Conservation (phyloP, 2,113 vertebrate species). For the Eclectus roratus region DNA sequence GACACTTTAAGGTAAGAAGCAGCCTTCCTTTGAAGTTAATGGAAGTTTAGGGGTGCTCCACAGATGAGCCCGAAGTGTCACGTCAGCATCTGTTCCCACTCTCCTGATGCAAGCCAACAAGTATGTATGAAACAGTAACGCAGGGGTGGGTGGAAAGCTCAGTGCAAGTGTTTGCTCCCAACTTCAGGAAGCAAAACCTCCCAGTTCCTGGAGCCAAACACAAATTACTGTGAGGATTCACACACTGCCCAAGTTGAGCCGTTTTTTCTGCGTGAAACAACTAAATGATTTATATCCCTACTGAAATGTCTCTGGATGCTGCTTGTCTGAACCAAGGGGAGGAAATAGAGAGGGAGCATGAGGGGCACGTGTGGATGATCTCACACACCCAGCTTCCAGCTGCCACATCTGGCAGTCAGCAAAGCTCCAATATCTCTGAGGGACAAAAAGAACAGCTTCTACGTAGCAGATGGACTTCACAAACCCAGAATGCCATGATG, state of each 20-base stretch:
- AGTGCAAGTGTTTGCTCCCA: neutral
- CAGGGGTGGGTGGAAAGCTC: neutral
- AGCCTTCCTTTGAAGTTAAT: neutral
- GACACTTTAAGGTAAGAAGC: neutral
- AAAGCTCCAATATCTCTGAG: neutral
- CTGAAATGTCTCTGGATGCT: neutral
- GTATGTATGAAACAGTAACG: neutral
- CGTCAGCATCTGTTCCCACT: neutral
- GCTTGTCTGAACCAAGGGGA: neutral
- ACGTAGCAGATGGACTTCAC: neutral
- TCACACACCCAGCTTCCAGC: slow-evolving; percentile 27
- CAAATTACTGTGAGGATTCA: neutral
- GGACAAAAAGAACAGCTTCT: neutral
- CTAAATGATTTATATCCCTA: neutral
- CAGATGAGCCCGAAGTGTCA: neutral
- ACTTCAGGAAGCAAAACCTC: neutral
- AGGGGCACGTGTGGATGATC: slow-evolving; percentile 31
- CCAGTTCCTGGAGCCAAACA: neutral
- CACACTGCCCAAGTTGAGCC: neutral
- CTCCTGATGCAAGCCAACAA: neutral
- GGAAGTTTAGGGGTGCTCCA: neutral
- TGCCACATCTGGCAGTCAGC: slow-evolving; percentile 42
- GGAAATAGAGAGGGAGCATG: neutral
- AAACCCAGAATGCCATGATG: fast-evolving
- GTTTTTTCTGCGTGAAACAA: neutral